Evolutionary conservation across 2,888 invertebrate genomes (phyloP).

Genomic region (Eupithecia exiguata): DNA sequence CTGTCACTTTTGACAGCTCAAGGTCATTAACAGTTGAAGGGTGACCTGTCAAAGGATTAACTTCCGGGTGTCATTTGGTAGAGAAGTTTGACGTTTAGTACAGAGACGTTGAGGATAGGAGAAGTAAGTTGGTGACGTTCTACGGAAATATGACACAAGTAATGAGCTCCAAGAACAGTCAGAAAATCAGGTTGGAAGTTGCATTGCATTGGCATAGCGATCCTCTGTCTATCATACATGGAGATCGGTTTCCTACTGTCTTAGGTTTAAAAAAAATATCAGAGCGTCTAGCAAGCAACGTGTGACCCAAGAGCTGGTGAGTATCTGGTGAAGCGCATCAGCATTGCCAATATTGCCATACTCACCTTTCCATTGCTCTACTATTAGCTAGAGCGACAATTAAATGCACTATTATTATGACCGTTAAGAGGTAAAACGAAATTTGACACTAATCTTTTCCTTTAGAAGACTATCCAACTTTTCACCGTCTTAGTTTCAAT

Average conservation of each 20-base stretch:
- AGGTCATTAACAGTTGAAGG: slow-evolving; percentile 59
- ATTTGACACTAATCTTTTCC: neutral
- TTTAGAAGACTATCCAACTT: neutral
- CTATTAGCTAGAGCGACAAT: neutral
- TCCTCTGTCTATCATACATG: neutral
- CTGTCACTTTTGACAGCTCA: slow-evolving; percentile 67
- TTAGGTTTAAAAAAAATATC: no score
- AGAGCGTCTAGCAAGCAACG: no score
- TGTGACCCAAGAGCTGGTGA: no score
- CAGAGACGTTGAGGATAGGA: neutral
- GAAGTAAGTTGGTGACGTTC: neutral
- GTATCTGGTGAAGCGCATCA: no score
- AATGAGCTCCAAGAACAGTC: neutral
- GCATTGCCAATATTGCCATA: no score
- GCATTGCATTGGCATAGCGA: neutral
- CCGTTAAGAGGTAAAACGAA: neutral
- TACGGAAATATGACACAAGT: neutral
- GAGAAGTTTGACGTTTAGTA: slow-evolving; percentile 11
- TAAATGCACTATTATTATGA: neutral
- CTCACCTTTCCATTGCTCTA: no score
- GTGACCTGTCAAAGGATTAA: slow-evolving; percentile 43
- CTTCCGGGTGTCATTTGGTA: slow-evolving; percentile 41
- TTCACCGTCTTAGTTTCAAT: neutral
- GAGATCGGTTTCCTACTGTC: no score
- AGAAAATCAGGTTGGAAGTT: neutral